Evolutionary conservation across 2,113 vertebrate genomes (phyloP), one percentile per base, ranked within the genome.

Genomic region (Elephantulus edwardii): DNA sequence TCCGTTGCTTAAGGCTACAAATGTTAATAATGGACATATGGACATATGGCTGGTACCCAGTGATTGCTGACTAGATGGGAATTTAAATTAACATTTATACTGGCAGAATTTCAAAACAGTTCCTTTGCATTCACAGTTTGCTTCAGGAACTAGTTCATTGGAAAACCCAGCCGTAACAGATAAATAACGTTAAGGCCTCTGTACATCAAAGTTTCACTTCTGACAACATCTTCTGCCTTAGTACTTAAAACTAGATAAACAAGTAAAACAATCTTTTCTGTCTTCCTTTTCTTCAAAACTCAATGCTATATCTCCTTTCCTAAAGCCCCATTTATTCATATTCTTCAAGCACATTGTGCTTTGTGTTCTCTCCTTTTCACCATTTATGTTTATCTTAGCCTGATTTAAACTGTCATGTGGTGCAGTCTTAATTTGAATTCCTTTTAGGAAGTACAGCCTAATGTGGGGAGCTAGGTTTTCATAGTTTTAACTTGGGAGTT

Each of bases 31-130:
- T 81, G 58, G 66, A 10, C 8, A 1, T 71, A 26, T 28, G 60
- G 75, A 46, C 48, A 28, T 71, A 64, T 75, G 52, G 24, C 54
- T 86, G 86, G 35, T 42, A 75, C 72, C 76, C 17, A 8, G 0
- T 86, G 40, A 79, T 33, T 62, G 42, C 19, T 75, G 71, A 86
- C 46, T 75, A 50, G 11, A 80, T 60, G 44, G 72, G 54, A 60
- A 30, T 70, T 74, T 75, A 33, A 62, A 38, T 62, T 54, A n/a
- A n/a, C 33, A 26, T 79, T 83, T 62, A 1, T 40, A 44, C 78
- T 44, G 38, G 82, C 50, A 64, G 88, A 91, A 83, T 93, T 58
- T 66, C 66, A 79, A 20, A n/a, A 75, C 52, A 35, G 16, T 28
- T 74, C 35, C 22, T 35, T 44, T 56, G 78, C 50, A 75, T 74